Evolutionary conservation across 2,797 vertebrate genomes (phyloP), one percentile per base, ranked within the genome.

Genomic region (Spondyliosoma cantharus): DNA sequence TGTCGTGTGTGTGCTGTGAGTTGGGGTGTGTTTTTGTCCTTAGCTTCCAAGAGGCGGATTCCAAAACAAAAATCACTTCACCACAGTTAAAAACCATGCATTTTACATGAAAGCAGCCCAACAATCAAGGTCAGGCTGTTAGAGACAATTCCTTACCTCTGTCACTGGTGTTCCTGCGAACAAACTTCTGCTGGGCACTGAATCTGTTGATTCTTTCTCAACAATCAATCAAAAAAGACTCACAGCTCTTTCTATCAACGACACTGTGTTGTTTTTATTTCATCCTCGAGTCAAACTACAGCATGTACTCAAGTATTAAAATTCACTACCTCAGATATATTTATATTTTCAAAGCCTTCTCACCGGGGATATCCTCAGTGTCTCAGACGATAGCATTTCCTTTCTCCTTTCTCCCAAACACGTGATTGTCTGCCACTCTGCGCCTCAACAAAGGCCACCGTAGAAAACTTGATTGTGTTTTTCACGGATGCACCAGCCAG

Each of bases 381-480:
- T 76, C 52, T 60, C 48, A 73, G 76, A 61, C 17, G 54, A 63
- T 60, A 76, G 59, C 67, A 54, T 60, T 63, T 73, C 46, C 20
- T 16, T 43, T 43, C 29, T 76, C 45, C 59, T 45, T 42, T 42
- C n/a, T n/a, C n/a, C 7, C 27, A 27, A 29, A 3, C 29, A 32
- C 7, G 7, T 19, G 13, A 22, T 45, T 59, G 42, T 68, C 58
- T 85, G 20, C 46, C 45, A 81, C 66, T 66, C 22, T 78, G 66
- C 75, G 61, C 25, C 49, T 74, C 65, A 66, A 84, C 56, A 86
- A 87, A 84, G 29, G 63, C 65, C 56, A 46, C 53, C 59, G 17
- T 29, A 49, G 66, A 69, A 76, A 71, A 74, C 32, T 4, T 65
- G 54, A 74, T 63, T 68, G 69, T 48, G 60, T 72, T 29, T 76